These are phyloP conservation scores for Drosophila rufa DNA, from an alignment of 1,140 invertebrate genomes.

Conservation along the genomic window DNA sequence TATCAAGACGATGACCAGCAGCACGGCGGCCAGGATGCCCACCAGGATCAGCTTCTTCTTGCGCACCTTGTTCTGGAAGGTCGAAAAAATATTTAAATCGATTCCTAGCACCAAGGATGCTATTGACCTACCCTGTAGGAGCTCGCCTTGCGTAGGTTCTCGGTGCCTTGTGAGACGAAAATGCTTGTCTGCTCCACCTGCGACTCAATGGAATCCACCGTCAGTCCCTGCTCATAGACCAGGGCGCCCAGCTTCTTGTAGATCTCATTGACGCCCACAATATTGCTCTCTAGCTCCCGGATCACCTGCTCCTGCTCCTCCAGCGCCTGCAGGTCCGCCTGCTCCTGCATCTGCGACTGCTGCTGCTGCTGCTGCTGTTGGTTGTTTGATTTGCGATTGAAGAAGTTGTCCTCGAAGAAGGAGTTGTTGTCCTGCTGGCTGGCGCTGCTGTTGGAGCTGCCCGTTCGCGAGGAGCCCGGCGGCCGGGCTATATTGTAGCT, in stretches of 20 bases:
- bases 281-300: slow-evolving; percentile 95
- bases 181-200: slow-evolving; percentile 96
- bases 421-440: slow-evolving; percentile 68
- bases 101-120: neutral
- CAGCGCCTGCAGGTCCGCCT: slow-evolving; percentile 93
- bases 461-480: slow-evolving; percentile 68
- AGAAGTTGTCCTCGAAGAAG: slow-evolving; percentile 83
- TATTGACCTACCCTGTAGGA: slow-evolving; percentile 89
- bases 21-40: slow-evolving; percentile 88
- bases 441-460: slow-evolving; percentile 59
- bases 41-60: slow-evolving; percentile 94
- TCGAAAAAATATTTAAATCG: no score
- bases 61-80: slow-evolving; percentile 91
- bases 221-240: slow-evolving; percentile 98
- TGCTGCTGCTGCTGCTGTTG: slow-evolving; percentile 87
- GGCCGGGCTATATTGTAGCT: slow-evolving; percentile 80
- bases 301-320: slow-evolving; percentile 96
- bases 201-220: slow-evolving; percentile 98
- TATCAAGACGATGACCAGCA: slow-evolving; percentile 89
- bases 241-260: slow-evolving; percentile 98
- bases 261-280: slow-evolving; percentile 98
- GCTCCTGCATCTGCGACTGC: slow-evolving; percentile 91
- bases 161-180: slow-evolving; percentile 92
- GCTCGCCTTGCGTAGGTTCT: slow-evolving; percentile 92
- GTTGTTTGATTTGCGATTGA: slow-evolving; percentile 83